phyloP scores from a whole-genome alignment of 2,888 invertebrate species.

The Anoncus sp. region DNA sequence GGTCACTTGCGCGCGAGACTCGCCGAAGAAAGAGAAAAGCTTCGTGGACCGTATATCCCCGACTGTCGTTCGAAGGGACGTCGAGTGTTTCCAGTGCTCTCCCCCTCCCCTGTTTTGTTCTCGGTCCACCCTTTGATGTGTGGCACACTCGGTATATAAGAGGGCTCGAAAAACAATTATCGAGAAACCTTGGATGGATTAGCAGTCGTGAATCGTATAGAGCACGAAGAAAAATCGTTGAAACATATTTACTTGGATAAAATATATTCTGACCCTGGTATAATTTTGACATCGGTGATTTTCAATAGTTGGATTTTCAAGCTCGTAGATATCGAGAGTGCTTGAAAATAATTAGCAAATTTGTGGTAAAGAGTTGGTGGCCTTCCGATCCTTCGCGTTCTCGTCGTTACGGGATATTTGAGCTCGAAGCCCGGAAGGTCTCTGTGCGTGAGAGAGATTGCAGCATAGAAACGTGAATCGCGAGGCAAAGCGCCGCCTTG shows the following conservation, averaged over 20 bases:
- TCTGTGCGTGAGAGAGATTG: constrained; percentile 13
- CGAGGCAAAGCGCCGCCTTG: constrained; percentile 48
- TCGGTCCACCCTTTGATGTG: constrained; percentile 31
- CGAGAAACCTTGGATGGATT: constrained; percentile 6
- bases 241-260: not conserved
- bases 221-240: not conserved
- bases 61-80: constrained; percentile 28
- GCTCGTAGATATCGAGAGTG: not conserved
- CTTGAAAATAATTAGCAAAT: constrained; percentile 33
- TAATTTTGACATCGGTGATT: too few species aligned
- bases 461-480: constrained; percentile 40
- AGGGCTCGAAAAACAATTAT: constrained; percentile 45
- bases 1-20: constrained; percentile 73
- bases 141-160: not conserved
- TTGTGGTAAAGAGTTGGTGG: not conserved
- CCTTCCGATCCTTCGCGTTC: not conserved
- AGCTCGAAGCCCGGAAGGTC: constrained; percentile 13
- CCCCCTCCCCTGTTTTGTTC: constrained; percentile 16
- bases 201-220: not conserved
- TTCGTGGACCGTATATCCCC: constrained; percentile 13
- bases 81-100: constrained; percentile 24
- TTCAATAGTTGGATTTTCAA: not conserved
- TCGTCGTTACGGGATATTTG: constrained; percentile 21
- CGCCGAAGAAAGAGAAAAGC: constrained; percentile 57
- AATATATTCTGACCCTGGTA: too few species aligned